Base-by-base conservation (phyloP, 1,140 invertebrate species). In the Adoxophyes honmai region DNA sequence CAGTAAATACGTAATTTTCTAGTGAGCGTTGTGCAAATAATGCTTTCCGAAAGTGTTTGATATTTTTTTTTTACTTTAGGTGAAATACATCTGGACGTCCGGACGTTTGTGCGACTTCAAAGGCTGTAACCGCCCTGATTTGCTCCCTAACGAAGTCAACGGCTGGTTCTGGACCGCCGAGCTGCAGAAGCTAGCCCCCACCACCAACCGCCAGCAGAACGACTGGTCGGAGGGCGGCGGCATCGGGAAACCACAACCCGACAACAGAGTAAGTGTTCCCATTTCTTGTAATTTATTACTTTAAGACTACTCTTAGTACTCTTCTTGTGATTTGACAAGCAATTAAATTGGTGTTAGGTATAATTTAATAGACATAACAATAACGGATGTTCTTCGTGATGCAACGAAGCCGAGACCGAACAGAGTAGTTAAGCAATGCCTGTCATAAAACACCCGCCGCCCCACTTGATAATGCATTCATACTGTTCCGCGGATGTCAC, bases 141-240 rank as follows among this genome's bases (percentile, higher is more conserved):
- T 96, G 44, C 91, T 94, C 64, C 95, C 95, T 7, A 89, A 92
- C n/a, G 90, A 92, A 28, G 85, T 95, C 48, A 96, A 96, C 66
- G 95, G 95, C 11, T 96, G 95, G 95, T 96, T 96, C 90, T 96
- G 95, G 95, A 95, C 95, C 10, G 94, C 94, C 4, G 94, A 94
- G 59, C 90, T 95, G 11, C 93, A 95, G 78, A 96, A 95, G 78
- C 81, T 96, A 60, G 93, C 94, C 0, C 94, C 95, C 13, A 94
- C 94, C 13, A 94, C 90, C 39, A 93, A 95, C 72, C 91, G 94
- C 15, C 90, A 89, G 11, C 94, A 95, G 78, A 95, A 95, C 67
- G 95, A 96, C 73, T 96, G 95, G 95, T 96, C 95, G 2, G 92
- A 93, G 67, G 94, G 88, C 55, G 95, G 95, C 61, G 94, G 94